Evolutionary conservation across 2,888 invertebrate genomes (phyloP), one percentile per base, ranked within the genome.

Genomic region (Callyntrura guangdongensis): DNA sequence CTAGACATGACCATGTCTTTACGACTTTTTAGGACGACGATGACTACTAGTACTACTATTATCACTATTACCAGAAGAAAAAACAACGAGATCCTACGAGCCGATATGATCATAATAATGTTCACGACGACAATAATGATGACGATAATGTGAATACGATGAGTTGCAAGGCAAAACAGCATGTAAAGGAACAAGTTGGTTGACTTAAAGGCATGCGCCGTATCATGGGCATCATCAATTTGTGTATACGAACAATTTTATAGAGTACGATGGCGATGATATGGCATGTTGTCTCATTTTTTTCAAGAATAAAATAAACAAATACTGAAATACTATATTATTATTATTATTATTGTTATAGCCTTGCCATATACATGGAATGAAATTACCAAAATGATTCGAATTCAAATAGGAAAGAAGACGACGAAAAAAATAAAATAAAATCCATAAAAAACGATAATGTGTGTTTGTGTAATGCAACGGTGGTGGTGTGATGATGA

Each of bases 131-230:
- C 59, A 20, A 67, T 27, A 22, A 85, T 79, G 64, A 17, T n/a
- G 49, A 67, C 47, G 61, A 53, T 72, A 82, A 47, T 72, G 82
- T 25, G 59, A 83, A 64, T 64, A 14, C 64, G 64, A 27, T 64
- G 27, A 27, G 25, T 81, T 49, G 47, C 72, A 69, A 85, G 84
- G 67, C 72, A 20, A 89, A 72, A 81, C 27, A 85, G 45, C 74
- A 69, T 87, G 64, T 56, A 81, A 90, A 81, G 81, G 86, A 81
- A 82, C 81, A 72, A 90, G 89, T 90, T 89, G 89, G 89, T 90
- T 89, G 89, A 89, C 84, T 90, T 86, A 86, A 36, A 86, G 90
- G 90, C 90, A 86, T 90, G 86, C 64, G 59, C 47, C 79, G 61
- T 77, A 47, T 8, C 56, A 81, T 45, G 27, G 47, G 14, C 77